Evolutionary conservation across 64 coral and sea anemone genomes (phyloP), one percentile per base, ranked within the genome.

Genomic region (Porites australiensis): DNA sequence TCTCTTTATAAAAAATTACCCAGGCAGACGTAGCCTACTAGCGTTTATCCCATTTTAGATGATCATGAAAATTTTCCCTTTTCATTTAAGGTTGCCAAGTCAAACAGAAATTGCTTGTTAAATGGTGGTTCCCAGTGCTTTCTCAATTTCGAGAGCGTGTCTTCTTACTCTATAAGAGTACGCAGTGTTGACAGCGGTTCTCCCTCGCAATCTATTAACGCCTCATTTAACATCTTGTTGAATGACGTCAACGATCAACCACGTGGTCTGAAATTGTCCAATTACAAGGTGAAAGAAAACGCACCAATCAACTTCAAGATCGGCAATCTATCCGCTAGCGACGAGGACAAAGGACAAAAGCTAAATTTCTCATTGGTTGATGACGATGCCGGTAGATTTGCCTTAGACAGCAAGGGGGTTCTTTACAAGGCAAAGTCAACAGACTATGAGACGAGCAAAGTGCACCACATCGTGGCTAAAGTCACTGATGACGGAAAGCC

Each of bases 101-200:
- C 89, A 44, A 93, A 98, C 51, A 58, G 4, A 45, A 88, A 95
- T 57, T 98, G 96, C 50, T 67, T 98, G 5, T 53, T 75, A 47
- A 58, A 76, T 4, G 96, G 93, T 16, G 96, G 96, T 13, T 77
- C 79, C 64, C 73, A 92, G 2, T 98, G 96, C 21, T 52, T 27
- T 6, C 60, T 98, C 20, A 98, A 98, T 70, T 98, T 90, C 67
- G 96, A 98, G 58, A 85, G 80, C 8, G 55, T 90, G 62, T 70
- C 66, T 13, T 90, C 51, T 50, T 82, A 95, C 59, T n/a, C 74
- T 15, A 91, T 98, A 86, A 65, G 45, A 45, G 77, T 95, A 44
- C 89, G 83, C 37, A 95, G 94, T 87, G 62, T 65, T 4, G 94
- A 95, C 63, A 95, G 88, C 66, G 94, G 94, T 53, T 86, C 82